Evolutionary conservation across 2,888 invertebrate species (phyloP), one percentile per base, ranked within the genome.

Genomic region (Meiosimyza decipiens): DNA sequence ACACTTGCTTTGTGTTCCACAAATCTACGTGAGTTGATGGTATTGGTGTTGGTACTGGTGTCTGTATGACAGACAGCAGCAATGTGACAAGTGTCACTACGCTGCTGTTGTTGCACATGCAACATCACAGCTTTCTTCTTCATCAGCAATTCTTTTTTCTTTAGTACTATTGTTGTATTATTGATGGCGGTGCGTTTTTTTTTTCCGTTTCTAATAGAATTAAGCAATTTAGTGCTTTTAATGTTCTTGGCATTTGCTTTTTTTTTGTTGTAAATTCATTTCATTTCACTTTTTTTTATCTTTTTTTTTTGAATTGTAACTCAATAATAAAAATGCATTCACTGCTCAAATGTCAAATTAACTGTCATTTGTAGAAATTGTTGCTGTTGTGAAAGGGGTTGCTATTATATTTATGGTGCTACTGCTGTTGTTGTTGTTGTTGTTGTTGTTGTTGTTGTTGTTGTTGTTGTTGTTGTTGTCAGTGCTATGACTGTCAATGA

Each of bases 161-260:
- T 63, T 40, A 11, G 13, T 16, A 9, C 40, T 22, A 33, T 9
- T 63, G 6, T 49, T 50, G 16, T 18, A 47, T 13, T 40, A 13
- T 63, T 40, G 9, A 40, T 63, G 12, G 49, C 63, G 49, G 18
- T 5, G 16, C 18, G 16, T 11, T 9, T 7, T 49, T 62, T 62
- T 28, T 62, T 47, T 40, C 50, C 18, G 66, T 11, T 40, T 62
- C 74, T 79, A 78, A 78, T 78, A 75, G 78, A 78, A 78, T 79
- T 78, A 78, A 78, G 77, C 74, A 78, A 78, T 79, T 77, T 74
- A 73, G 54, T 68, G 71, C 52, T 67, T 64, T 65, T 71, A 22
- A 71, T 70, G 40, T 40, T 62, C 22, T 49, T 64, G 15, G 6
- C 62, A 55, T 33, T 65, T 60, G 51, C 71, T 72, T 54, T 57